Evolutionary conservation across 2,797 vertebrate genomes (phyloP).

Genomic region (Mus spretus): DNA sequence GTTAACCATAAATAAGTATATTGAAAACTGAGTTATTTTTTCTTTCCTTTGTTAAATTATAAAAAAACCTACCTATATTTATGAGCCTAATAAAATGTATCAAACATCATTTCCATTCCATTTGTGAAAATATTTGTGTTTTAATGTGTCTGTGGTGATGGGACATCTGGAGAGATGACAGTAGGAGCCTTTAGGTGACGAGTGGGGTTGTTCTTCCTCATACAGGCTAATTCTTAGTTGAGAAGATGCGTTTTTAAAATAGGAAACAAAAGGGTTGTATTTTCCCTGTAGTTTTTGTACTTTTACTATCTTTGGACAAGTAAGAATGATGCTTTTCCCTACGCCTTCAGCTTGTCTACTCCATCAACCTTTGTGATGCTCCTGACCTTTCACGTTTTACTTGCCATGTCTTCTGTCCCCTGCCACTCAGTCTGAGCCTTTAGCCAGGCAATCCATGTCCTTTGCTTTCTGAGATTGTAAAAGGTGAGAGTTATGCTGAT

Average conservation of each 20-base stretch:
- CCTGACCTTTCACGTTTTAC: neutral
- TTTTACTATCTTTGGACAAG: conserved; percentile 44
- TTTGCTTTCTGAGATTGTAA: neutral
- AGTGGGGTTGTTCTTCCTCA: neutral
- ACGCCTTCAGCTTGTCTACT: neutral
- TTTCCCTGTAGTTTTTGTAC: neutral
- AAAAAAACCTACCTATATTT: conserved; percentile 60
- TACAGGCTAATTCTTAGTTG: neutral
- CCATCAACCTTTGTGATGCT: neutral
- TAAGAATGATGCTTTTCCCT: neutral
- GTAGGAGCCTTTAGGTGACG: neutral
- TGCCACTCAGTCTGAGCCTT: neutral
- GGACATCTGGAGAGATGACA: neutral
- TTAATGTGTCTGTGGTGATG: neutral
- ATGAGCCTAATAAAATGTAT: conserved; percentile 59
- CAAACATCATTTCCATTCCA: conserved; percentile 13
- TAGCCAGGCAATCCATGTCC: neutral
- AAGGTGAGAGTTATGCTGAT: neutral
- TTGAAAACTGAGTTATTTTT: conserved; percentile 24
- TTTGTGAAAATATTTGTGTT: conserved; percentile 61
- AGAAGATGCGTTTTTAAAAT: conserved; percentile 19
- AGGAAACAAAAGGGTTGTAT: neutral
- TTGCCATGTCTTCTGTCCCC: neutral
- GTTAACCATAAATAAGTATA: conserved; percentile 53
- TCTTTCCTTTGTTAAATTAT: conserved; percentile 63